These are phyloP conservation scores for Stomatorhinus walkeri DNA, from an alignment of 2,797 vertebrate genomes.

Conservation along the genomic window DNA sequence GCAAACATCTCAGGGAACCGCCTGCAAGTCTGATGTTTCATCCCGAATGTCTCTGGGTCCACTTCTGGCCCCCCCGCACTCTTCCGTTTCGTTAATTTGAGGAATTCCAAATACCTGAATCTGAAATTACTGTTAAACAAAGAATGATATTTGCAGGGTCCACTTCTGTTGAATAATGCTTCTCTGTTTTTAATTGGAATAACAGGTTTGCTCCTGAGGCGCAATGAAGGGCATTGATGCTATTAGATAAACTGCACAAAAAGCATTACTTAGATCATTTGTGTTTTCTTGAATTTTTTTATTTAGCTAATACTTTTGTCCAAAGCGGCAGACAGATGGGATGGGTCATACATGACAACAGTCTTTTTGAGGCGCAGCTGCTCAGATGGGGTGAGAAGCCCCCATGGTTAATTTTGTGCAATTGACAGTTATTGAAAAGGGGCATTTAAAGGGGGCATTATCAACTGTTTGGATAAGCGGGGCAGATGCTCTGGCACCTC, in stretches of 20 bases:
- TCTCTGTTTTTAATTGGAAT: not conserved
- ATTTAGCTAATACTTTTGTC: not conserved
- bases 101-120: not conserved
- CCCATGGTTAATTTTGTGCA: not conserved
- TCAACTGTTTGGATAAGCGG: not conserved
- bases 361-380: not conserved
- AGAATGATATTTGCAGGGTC: not conserved
- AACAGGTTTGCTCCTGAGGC: not conserved
- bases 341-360: not conserved
- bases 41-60: not conserved
- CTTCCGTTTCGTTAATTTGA: not conserved
- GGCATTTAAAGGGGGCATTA: not conserved
- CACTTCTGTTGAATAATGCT: not conserved
- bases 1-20: not conserved
- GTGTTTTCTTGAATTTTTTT: not conserved
- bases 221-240: not conserved
- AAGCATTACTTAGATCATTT: not conserved
- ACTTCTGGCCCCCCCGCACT: not conserved
- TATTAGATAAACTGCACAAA: not conserved
- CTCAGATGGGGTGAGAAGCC: not conserved
- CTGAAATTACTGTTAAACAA: not conserved
- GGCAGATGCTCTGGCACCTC: not conserved
- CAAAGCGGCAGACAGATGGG: not conserved
- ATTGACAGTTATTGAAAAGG: not conserved
- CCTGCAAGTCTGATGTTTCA: not conserved